phyloP scores from a whole-genome alignment of 2,113 vertebrate species.

The Ramphastos sulfuratus region DNA sequence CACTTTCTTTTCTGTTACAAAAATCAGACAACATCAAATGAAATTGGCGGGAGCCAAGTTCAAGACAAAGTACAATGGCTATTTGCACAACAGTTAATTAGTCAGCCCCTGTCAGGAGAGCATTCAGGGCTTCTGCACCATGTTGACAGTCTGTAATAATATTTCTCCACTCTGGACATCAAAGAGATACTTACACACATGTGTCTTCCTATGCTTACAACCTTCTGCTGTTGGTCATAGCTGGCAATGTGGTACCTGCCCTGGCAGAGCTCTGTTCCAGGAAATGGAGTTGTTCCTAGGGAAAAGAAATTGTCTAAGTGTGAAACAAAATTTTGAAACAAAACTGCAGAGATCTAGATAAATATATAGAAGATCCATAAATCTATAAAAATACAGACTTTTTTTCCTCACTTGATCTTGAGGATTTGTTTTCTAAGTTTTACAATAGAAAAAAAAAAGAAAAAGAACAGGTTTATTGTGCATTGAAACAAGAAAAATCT shows the following conservation, averaged over 20 bases:
- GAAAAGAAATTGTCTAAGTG: not conserved
- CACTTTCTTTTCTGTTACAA: not conserved
- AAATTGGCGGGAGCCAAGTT: not conserved
- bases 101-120: not conserved
- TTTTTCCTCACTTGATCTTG: not conserved
- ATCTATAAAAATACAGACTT: not conserved
- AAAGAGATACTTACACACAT: rapidly evolving
- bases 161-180: not conserved
- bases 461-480: not conserved
- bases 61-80: not conserved
- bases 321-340: not conserved
- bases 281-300: not conserved
- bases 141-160: not conserved
- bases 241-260: not conserved
- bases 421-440: not conserved
- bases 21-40: not conserved
- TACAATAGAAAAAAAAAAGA: not conserved
- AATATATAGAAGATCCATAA: not conserved
- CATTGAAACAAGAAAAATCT: not conserved
- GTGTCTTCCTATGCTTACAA: not conserved
- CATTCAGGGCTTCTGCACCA: not conserved
- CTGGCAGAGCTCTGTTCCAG: not conserved
- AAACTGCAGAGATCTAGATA: not conserved
- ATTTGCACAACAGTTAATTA: not conserved
- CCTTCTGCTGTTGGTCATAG: not conserved